Percentiles rank a stretch among this genome's conserved stretches.
Evolutionary conservation across 2,113 vertebrate species (phyloP).

Genomic region (Pterophyllum scalare): DNA sequence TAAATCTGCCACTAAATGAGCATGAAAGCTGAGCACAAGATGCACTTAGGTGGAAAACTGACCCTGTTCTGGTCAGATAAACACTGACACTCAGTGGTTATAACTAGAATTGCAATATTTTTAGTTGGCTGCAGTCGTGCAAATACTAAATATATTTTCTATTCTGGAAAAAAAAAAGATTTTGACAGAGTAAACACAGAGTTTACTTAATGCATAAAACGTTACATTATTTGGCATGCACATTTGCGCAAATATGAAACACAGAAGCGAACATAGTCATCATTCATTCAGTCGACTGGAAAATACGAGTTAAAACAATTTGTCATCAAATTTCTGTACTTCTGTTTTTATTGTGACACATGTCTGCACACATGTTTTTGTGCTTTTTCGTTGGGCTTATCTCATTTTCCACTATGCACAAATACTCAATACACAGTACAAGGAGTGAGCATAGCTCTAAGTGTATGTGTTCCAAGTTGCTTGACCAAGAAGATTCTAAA

Average conservation of each 20-base stretch:
- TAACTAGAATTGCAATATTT: not conserved
- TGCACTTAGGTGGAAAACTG: not conserved
- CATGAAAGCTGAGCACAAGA: slow-evolving; percentile 16
- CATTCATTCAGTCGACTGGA: not conserved
- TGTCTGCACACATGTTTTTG: not conserved
- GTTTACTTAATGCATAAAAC: not conserved
- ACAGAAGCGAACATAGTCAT: not conserved
- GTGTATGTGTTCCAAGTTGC: not conserved
- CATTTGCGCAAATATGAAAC: not conserved
- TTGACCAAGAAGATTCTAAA: slow-evolving; percentile 30
- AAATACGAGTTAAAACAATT: not conserved
- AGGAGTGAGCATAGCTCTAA: not conserved
- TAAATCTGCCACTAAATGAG: slow-evolving; percentile 43
- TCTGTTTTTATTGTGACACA: not conserved
- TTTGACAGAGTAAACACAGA: not conserved
- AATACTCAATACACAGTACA: not conserved
- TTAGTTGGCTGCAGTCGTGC: not conserved
- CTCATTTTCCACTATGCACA: not conserved
- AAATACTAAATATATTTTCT: not conserved
- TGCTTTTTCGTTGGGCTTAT: not conserved
- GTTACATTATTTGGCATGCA: not conserved
- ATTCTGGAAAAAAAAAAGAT: not conserved
- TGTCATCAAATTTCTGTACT: not conserved
- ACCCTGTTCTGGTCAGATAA: slow-evolving; percentile 16
- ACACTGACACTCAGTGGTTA: slow-evolving; percentile 66